phyloP scores from a whole-genome alignment of 2,113 vertebrate genomes.

The Syngnathus floridae region DNA sequence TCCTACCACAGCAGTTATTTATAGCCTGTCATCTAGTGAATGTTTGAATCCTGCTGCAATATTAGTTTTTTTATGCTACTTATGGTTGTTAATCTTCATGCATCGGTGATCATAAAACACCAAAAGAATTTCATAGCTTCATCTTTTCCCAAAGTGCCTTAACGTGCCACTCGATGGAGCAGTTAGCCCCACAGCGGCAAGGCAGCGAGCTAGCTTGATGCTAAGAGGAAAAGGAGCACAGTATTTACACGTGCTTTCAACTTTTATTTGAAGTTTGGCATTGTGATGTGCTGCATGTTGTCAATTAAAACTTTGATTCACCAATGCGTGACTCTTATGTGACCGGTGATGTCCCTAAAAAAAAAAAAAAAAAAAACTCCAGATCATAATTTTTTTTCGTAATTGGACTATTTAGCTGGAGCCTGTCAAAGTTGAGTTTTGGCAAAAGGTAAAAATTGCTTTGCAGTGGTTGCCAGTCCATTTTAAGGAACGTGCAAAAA shows the following conservation, averaged over 20 bases:
- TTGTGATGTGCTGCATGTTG: constrained; percentile 46
- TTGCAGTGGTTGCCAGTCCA: too few species aligned
- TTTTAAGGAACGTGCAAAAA: too few species aligned
- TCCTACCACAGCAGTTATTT: not conserved
- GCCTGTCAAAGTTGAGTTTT: too few species aligned
- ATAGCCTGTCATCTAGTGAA: not conserved
- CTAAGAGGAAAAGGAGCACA: not conserved
- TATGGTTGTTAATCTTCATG: constrained; percentile 6
- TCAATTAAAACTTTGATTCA: constrained; percentile 48
- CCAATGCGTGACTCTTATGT: constrained; percentile 8
- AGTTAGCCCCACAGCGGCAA: not conserved
- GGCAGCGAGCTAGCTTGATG: not conserved
- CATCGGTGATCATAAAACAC: not conserved
- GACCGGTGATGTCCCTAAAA: not conserved
- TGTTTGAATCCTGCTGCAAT: constrained; percentile 5
- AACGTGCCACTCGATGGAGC: constrained; percentile 11
- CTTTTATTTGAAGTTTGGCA: constrained; percentile 32
- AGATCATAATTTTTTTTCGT: too few species aligned
- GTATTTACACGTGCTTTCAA: not conserved
- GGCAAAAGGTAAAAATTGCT: too few species aligned
- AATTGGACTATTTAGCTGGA: too few species aligned
- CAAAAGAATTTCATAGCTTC: not conserved
- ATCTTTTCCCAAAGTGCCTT: constrained; percentile 47
- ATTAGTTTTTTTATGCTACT: not conserved
- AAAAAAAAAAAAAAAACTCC: too few species aligned